Conservation (phyloP, 2,113 vertebrate species). For the Brachionichthys hirsutus region DNA sequence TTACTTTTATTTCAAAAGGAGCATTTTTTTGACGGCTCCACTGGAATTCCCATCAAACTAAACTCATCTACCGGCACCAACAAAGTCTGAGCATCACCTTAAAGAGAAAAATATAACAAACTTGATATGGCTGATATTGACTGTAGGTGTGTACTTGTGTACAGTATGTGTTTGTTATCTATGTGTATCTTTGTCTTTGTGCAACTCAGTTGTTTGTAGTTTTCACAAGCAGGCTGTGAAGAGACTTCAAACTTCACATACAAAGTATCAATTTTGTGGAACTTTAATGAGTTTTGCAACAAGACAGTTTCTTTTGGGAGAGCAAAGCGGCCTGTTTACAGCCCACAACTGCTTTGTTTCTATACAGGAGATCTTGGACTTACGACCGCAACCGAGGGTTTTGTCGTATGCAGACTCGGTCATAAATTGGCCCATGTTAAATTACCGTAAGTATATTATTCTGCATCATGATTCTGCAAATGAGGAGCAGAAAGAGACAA, state of each 20-base stretch:
- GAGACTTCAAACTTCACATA: too few relatives aligned
- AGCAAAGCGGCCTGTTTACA: too few relatives aligned
- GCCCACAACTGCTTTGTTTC: constrained; percentile 8
- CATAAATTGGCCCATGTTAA: too few relatives aligned
- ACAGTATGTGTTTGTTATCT: constrained; percentile 3
- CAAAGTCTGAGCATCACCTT: constrained; percentile 1
- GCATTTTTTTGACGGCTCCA: constrained; percentile 16
- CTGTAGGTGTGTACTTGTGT: background rate
- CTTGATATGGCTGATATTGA: constrained; percentile 8
- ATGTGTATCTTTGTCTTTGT: constrained; percentile 7
- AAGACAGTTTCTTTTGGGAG: background rate
- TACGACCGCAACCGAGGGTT: too few relatives aligned
- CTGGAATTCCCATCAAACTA: constrained; percentile 19
- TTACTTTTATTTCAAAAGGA: constrained; percentile 19
- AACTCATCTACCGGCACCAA: constrained; percentile 11
- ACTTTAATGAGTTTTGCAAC: constrained; percentile 14
- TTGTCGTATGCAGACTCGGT: too few relatives aligned
- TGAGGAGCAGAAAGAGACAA: too few relatives aligned
- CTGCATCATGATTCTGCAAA: too few relatives aligned
- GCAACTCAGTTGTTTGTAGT: background rate
- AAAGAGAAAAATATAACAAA: background rate
- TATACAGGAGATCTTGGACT: too few relatives aligned
- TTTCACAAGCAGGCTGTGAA: constrained; percentile 4
- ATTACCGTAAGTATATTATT: too few relatives aligned
- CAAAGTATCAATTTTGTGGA: background rate